Evolutionary conservation across 2,113 vertebrate species (phyloP), one percentile per base, ranked within the genome.

Genomic region (Abramis brama): DNA sequence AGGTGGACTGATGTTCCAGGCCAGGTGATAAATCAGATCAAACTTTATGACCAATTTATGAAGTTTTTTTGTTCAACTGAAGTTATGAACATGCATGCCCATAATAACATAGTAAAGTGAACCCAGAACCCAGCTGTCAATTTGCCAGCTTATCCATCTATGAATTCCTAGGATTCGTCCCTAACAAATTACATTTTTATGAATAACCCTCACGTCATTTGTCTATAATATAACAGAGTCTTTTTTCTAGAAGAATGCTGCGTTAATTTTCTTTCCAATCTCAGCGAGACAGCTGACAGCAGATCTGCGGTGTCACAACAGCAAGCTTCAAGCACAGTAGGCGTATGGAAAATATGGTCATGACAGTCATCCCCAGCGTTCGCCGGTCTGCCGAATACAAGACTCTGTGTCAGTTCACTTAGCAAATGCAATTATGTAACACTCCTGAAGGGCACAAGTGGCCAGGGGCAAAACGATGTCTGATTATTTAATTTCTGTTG

Each of bases 371-470:
- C 50, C 19, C 47, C 30, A 43, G 7, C 10, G 17, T 6, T 64
- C 2, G 19, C 27, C 33, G 23, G 33, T 6, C 17, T 17, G 33
- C 79, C 87, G 89, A 90, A 89, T 88, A 89, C 59, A 89, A 25
- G 15, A 60, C 47, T 82, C 59, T 33, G 60, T 64, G 23, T 59
- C 47, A 47, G 75, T 82, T 78, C 57, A 78, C 59, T 75, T n/a
- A 55, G 25, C 55, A 81, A 87, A 89, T 30, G 36, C 25, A 80
- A 60, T 84, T 88, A 86, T 15, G 66, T 39, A 71, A 83, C 36
- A 60, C 23, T 36, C n/a, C 45, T 79, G 47, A 78, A 78, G 68
- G 85, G 81, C 82, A 82, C 64, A 43, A 50, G 82, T 52, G 50
- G 12, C 79, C 74, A 27, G 62, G 21, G 39, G 47, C 39, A 77